Percentiles rank a stretch among this genome's conserved stretches.
These are phyloP conservation scores for Lithophane socia DNA, from an alignment of 2,888 invertebrate species.

Conservation along the genomic window DNA sequence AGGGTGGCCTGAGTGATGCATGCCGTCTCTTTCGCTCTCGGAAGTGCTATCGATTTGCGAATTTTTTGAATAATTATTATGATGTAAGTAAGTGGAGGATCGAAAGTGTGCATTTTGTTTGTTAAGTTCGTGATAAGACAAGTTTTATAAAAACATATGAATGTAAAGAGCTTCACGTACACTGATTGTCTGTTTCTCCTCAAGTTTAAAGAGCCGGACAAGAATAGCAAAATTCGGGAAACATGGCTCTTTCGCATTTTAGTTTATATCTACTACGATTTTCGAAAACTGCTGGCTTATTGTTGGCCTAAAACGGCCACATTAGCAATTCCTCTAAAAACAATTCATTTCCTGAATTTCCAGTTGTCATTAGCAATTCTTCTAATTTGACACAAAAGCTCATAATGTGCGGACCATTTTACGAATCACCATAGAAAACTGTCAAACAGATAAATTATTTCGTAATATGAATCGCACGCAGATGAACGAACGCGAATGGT, in stretches of 20 bases:
- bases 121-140: background rate
- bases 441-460: too few relatives aligned
- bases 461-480: too few relatives aligned
- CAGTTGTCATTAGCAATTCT: too few relatives aligned
- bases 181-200: background rate
- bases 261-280: background rate
- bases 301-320: too few relatives aligned
- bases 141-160: slow-evolving; percentile 5
- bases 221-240: slow-evolving; percentile 1
- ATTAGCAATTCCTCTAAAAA: too few relatives aligned
- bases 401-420: too few relatives aligned
- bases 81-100: background rate
- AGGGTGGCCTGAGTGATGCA: slow-evolving; percentile 60
- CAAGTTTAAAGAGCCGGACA: background rate
- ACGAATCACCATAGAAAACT: too few relatives aligned
- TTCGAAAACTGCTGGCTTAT: background rate
- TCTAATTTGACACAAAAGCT: too few relatives aligned
- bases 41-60: slow-evolving; percentile 41
- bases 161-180: background rate
- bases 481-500: too few relatives aligned
- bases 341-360: too few relatives aligned
- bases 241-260: background rate
- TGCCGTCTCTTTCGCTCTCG: slow-evolving; percentile 53
- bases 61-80: slow-evolving; percentile 42
- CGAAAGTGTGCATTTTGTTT: background rate